These are phyloP conservation scores for Andrena praecox DNA, from an alignment of 2,888 invertebrate species.

Conservation along the genomic window DNA sequence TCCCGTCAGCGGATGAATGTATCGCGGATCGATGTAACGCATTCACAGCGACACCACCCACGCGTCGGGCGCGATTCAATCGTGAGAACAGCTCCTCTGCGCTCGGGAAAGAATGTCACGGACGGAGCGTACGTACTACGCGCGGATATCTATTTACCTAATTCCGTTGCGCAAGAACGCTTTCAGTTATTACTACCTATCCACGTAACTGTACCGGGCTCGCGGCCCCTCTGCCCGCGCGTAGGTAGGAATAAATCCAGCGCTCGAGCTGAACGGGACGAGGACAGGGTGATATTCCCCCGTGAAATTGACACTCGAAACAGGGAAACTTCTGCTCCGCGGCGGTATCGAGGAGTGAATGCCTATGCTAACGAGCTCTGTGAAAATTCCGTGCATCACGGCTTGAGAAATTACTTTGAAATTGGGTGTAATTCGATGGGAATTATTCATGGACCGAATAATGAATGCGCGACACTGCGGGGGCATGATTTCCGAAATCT, in stretches of 20 bases:
- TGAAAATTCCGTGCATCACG: neutral
- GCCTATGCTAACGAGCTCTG: neutral
- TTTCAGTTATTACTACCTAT: constrained; percentile 32
- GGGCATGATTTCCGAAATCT: no score
- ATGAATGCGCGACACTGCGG: no score
- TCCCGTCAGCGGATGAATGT: constrained; percentile 26
- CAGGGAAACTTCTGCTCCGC: neutral
- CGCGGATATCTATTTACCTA: constrained; percentile 49
- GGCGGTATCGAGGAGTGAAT: neutral
- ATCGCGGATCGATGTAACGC: constrained; percentile 45
- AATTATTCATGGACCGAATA: no score
- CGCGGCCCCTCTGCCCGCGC: neutral
- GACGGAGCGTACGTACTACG: constrained; percentile 49
- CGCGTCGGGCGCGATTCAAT: constrained; percentile 48
- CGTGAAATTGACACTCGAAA: neutral
- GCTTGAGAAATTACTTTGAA: neutral
- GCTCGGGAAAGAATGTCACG: constrained; percentile 60
- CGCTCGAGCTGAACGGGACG: neutral
- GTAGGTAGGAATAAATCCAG: constrained; percentile 16
- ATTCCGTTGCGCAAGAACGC: constrained; percentile 53
- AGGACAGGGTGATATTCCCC: neutral
- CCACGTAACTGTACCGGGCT: neutral
- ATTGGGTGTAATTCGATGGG: neutral
- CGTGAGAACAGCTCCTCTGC: constrained; percentile 46
- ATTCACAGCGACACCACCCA: constrained; percentile 44